Percentiles rank a stretch among this genome's conserved stretches.
Evolutionary conservation across 2,113 vertebrate genomes (phyloP).

Genomic region (Thryonomys swinderianus): DNA sequence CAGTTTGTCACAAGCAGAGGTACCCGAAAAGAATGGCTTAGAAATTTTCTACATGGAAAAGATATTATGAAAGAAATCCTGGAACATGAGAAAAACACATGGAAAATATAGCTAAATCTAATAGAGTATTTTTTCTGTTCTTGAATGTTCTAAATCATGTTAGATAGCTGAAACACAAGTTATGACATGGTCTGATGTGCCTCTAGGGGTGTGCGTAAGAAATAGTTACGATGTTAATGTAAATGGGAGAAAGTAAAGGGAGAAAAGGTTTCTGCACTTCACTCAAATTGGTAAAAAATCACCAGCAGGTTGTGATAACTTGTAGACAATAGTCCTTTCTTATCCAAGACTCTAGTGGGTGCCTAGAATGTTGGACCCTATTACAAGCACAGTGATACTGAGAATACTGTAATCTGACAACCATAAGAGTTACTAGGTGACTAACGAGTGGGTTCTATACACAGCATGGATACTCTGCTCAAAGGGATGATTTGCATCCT

Average conservation of each 20-base stretch:
- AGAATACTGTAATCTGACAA: background rate
- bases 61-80: background rate
- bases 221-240: background rate
- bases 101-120: background rate
- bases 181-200: background rate
- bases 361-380: background rate
- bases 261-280: background rate
- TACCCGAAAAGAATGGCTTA: background rate
- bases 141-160: background rate
- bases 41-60: background rate
- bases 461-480: background rate
- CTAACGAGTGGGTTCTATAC: background rate
- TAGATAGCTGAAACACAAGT: background rate
- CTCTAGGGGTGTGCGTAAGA: background rate
- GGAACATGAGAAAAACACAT: background rate
- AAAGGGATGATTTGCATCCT: background rate
- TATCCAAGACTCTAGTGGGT: background rate
- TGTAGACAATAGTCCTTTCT: no score
- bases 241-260: background rate
- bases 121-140: background rate
- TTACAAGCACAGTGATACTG: no score
- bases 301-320: background rate
- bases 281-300: background rate
- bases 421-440: background rate
- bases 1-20: background rate